A percentile compares a stretch with the other conserved stretches of the same genome.
Evolutionary conservation across 2,888 invertebrate species (phyloP).

Genomic region (Keiferia lycopersicella): DNA sequence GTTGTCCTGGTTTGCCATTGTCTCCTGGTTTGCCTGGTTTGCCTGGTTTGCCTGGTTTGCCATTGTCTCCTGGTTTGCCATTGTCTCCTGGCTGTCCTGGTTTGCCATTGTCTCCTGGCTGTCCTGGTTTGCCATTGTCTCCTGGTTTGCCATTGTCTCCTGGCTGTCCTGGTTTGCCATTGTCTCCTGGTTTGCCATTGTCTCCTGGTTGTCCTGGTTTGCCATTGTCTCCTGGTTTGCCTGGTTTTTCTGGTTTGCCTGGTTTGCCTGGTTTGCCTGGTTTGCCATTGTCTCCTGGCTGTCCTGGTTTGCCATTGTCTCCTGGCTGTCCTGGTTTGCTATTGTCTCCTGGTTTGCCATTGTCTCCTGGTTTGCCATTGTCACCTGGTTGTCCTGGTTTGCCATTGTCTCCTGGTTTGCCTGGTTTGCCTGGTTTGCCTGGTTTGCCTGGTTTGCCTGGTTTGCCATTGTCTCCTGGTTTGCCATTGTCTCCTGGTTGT

Average conservation of each 20-base stretch:
- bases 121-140: background rate
- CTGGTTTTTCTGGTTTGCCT: background rate
- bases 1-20: too few relatives aligned
- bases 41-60: background rate
- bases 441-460: too few relatives aligned
- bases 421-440: background rate
- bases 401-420: background rate
- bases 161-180: background rate
- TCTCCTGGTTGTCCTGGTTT: background rate
- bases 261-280: background rate
- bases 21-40: background rate
- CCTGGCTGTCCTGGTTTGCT: background rate
- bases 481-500: too few relatives aligned
- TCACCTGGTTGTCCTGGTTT: background rate
- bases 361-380: background rate
- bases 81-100: background rate
- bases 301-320: background rate
- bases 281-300: background rate
- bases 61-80: background rate
- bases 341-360: too few relatives aligned
- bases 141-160: background rate
- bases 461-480: too few relatives aligned
- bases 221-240: background rate
- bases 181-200: too few relatives aligned
- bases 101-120: background rate